These are phyloP conservation scores for Triops longicaudatus DNA, from an alignment of 1,140 invertebrate species.

Conservation along the genomic window DNA sequence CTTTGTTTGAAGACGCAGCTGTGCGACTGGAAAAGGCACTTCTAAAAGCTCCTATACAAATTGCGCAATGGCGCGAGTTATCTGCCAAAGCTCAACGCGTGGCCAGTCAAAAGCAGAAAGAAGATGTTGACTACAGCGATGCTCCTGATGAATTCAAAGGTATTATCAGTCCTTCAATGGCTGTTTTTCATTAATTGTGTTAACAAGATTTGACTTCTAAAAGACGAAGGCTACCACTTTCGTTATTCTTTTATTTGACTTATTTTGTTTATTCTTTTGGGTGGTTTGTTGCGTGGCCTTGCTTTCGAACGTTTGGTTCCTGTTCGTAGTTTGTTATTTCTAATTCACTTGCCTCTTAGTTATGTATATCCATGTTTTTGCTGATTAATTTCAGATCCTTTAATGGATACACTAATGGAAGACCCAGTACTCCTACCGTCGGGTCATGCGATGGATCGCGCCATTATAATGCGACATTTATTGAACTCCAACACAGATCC, in stretches of 20 bases:
- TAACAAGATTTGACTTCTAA: neutral
- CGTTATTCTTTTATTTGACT: conserved; percentile 18
- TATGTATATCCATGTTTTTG: conserved; percentile 18
- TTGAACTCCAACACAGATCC: conserved; percentile 94
- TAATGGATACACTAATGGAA: conserved; percentile 96
- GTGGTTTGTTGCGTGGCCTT: too few relatives aligned
- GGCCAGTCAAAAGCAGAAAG: conserved; percentile 69
- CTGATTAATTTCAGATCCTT: conserved; percentile 57
- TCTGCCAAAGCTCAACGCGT: conserved; percentile 70
- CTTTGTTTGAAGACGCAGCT: conserved; percentile 84
- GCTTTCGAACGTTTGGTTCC: too few relatives aligned
- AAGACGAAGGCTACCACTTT: neutral
- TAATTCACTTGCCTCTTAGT: conserved; percentile 19
- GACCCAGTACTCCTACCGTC: conserved; percentile 91
- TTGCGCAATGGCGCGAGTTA: conserved; percentile 71
- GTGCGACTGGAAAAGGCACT: conserved; percentile 63
- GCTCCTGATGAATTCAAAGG: conserved; percentile 92
- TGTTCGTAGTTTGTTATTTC: neutral
- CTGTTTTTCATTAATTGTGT: neutral
- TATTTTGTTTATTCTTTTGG: neutral
- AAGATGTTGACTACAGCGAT: conserved; percentile 85
- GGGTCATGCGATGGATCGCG: conserved; percentile 89
- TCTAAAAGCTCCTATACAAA: conserved; percentile 62
- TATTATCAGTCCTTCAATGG: conserved; percentile 33
- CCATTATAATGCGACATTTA: conserved; percentile 86